Evolutionary conservation across 2,888 invertebrate genomes (phyloP).

Genomic region (Poecilus cupreus): DNA sequence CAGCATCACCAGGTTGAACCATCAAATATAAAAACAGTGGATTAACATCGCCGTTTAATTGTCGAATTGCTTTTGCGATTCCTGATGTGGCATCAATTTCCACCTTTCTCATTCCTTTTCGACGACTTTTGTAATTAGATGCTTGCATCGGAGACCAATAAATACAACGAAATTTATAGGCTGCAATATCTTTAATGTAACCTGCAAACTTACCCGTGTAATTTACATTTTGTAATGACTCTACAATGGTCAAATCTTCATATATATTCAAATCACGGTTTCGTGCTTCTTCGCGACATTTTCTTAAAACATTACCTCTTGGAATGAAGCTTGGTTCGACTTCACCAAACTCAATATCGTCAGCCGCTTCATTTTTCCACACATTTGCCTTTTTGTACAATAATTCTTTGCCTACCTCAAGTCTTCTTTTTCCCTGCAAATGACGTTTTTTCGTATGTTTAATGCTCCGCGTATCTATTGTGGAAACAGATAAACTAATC

Average conservation of each 20-base stretch:
- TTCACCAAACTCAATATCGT: constrained; percentile 56
- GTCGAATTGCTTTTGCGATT: constrained; percentile 58
- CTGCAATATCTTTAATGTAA: constrained; percentile 60
- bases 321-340: constrained; percentile 57
- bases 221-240: constrained; percentile 58
- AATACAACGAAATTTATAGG: constrained; percentile 60
- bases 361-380: constrained; percentile 32
- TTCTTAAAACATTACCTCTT: constrained; percentile 14
- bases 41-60: constrained; percentile 57
- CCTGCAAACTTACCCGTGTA: constrained; percentile 57
- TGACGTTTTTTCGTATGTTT: constrained; percentile 53
- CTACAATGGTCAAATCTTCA: constrained; percentile 3
- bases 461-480: constrained; percentile 42
- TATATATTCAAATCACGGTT: neutral
- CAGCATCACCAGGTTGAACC: constrained; percentile 56
- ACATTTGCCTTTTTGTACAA: constrained; percentile 60
- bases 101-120: constrained; percentile 58
- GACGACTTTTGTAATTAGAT: constrained; percentile 59
- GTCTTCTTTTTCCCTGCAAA: constrained; percentile 51
- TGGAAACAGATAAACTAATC: constrained; percentile 34
- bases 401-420: constrained; percentile 59
- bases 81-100: constrained; percentile 64
- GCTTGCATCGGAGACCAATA: constrained; percentile 62
- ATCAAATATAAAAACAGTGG: constrained; percentile 63
- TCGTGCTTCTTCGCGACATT: constrained; percentile 56